Base-by-base conservation (phyloP, 2,888 invertebrate genomes). In the Branchinecta sandiegonensis region DNA sequence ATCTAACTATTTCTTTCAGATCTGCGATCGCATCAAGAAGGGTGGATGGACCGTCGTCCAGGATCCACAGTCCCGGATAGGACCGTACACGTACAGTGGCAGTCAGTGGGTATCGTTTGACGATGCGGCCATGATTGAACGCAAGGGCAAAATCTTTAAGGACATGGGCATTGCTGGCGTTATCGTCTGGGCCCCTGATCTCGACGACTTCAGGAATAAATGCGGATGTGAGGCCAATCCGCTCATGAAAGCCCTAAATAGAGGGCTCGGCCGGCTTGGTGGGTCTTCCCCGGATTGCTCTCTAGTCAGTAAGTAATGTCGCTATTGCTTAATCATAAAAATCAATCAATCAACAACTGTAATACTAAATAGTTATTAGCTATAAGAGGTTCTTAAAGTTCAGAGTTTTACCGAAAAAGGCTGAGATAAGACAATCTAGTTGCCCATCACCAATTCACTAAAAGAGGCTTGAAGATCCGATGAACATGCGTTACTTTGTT, bases 31-130 rank as follows among this genome's bases (percentile, higher is more conserved):
- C 70, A 82, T 94, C 12, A 84, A 83, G 72, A 84, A 85, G 72
- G 84, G 85, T 69, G 88, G 86, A 2, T 91, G 90, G 89, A 86
- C 83, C 50, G 85, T 91, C 11, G 84, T 87, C 37, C 82, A 87
- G 75, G 84, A 83, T 73, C 83, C 86, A 1, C 78, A 85, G 67
- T 84, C 83, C 2, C 77, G 82, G 14, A 84, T 86, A 72, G 90
- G 90, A 1, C 88, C 90, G 0, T 89, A 85, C 76, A 86, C 87
- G 0, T 83, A 85, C 70, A 81, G 80, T 70, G 81, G 83, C 1
- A 90, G 92, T 76, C 94, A 94, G 75, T 94, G 94, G 94, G 93
- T 93, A 8, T 90, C 91, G 9, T 94, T 91, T 74, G 94, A 94
- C 75, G 94, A 94, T 76, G 84, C 86, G 48, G 83, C 84, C 48